A percentile compares a stretch with the other conserved stretches of the same genome.
Evolutionary conservation across 2,113 vertebrate genomes (phyloP).

Genomic region (Pachycephala philippinensis): DNA sequence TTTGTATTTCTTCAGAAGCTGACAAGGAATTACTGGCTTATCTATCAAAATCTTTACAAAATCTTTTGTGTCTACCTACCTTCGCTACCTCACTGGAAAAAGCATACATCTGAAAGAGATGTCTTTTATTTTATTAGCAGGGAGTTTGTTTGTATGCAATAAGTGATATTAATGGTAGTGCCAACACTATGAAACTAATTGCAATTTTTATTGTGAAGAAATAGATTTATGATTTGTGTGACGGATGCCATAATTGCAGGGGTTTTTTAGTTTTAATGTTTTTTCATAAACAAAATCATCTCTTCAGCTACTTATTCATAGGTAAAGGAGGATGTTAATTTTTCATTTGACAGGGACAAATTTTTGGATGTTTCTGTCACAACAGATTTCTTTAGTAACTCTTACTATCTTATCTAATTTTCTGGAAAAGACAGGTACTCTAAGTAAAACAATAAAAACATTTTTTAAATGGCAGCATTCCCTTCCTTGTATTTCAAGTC

Average conservation of each 20-base stretch:
- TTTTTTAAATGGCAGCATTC: not conserved
- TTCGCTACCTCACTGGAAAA: not conserved
- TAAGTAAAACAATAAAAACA: not conserved
- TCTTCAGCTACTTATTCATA: not conserved
- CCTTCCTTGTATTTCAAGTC: not conserved
- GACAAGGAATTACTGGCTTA: not conserved
- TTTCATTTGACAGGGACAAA: not conserved
- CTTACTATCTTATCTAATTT: not conserved
- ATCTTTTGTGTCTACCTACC: not conserved
- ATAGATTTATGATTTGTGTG: not conserved
- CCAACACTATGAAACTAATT: not conserved
- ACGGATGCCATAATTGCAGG: not conserved
- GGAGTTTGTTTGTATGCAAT: not conserved
- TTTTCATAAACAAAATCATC: not conserved
- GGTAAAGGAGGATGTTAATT: not conserved
- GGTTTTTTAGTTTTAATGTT: not conserved
- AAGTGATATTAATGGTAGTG: not conserved
- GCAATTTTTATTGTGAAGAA: not conserved
- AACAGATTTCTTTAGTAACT: not conserved
- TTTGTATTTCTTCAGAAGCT: not conserved
- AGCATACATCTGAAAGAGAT: not conserved
- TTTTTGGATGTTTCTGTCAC: not conserved
- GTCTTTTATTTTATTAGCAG: not conserved
- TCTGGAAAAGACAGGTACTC: not conserved
- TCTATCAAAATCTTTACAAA: not conserved